These are phyloP conservation scores for Pocillopora grandis DNA, from an alignment of 92 coral and sea anemone species.

Conservation along the genomic window DNA sequence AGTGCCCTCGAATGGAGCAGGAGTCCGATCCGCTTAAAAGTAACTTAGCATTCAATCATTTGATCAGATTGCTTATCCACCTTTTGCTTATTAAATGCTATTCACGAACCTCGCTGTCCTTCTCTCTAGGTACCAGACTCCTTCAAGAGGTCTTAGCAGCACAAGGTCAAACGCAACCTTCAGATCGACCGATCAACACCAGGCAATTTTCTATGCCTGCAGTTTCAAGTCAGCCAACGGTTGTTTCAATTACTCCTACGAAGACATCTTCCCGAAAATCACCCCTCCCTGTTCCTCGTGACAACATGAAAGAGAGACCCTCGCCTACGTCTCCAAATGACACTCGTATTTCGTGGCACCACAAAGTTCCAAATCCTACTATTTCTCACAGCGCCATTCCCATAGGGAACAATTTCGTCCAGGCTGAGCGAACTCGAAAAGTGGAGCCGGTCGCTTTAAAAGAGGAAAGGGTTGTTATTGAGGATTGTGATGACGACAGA, in stretches of 20 bases:
- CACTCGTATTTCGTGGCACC: constrained; percentile 34
- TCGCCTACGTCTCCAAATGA: constrained; percentile 14
- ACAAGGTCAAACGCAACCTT: constrained; percentile 33
- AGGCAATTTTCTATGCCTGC: constrained; percentile 16
- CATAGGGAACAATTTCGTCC: constrained; percentile 1
- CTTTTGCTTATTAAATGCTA: not conserved
- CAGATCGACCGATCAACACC: constrained; percentile 26
- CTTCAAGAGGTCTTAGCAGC: constrained; percentile 48
- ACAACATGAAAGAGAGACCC: constrained; percentile 16
- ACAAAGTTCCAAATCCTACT: constrained; percentile 15
- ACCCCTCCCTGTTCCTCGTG: constrained; percentile 24
- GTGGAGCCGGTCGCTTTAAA: constrained; percentile 9
- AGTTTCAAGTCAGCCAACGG: constrained; percentile 32
- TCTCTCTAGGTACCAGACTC: constrained; percentile 34
- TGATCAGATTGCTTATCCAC: too few species aligned
- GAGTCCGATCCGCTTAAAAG: too few species aligned
- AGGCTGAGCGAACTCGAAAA: constrained; percentile 19
- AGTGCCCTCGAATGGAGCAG: too few species aligned
- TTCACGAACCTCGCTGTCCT: not conserved
- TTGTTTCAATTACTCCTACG: constrained; percentile 17
- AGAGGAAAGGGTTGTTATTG: constrained; percentile 37
- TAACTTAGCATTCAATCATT: too few species aligned
- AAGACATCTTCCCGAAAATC: constrained; percentile 29
- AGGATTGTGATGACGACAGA: constrained; percentile 44
- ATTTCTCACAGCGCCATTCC: constrained; percentile 16